Conservation (phyloP, 53 echinoderm and acorn worm species). For the Paelopatides confundens region DNA sequence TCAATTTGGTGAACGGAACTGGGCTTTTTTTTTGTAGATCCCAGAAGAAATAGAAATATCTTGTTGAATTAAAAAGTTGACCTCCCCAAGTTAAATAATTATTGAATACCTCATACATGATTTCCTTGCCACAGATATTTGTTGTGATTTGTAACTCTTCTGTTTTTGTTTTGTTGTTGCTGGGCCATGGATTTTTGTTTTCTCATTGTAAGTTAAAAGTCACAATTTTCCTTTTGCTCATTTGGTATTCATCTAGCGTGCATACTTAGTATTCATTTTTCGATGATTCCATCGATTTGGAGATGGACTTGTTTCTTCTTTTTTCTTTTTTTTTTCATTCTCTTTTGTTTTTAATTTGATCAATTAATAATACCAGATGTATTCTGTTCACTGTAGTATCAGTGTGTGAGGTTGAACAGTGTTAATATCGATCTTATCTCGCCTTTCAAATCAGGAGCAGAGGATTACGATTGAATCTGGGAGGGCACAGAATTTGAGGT, state of each 20-base stretch:
- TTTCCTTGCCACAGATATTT: not conserved
- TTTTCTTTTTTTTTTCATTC: not conserved
- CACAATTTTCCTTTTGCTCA: not conserved
- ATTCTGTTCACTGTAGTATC: not conserved
- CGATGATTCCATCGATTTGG: not conserved
- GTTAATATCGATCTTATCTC: too few relatives aligned
- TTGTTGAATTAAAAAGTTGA: too few relatives aligned
- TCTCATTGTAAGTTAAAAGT: not conserved
- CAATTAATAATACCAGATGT: not conserved
- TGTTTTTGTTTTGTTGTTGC: not conserved
- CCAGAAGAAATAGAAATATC: too few relatives aligned
- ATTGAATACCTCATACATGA: not conserved
- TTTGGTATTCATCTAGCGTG: conserved; percentile 4
- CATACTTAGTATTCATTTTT: conserved; percentile 8
- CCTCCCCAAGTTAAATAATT: not conserved
- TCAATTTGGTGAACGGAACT: too few relatives aligned
- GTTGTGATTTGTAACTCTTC: not conserved
- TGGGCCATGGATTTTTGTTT: not conserved
- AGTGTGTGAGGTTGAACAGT: not conserved
- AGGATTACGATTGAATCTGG: too few relatives aligned
- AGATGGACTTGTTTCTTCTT: not conserved
- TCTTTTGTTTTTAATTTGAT: not conserved
- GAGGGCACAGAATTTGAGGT: too few relatives aligned
- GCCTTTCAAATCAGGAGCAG: too few relatives aligned
- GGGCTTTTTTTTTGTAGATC: too few relatives aligned